Base-by-base conservation (phyloP, 2,888 invertebrate species). In the Tetheella fluctuosa region DNA sequence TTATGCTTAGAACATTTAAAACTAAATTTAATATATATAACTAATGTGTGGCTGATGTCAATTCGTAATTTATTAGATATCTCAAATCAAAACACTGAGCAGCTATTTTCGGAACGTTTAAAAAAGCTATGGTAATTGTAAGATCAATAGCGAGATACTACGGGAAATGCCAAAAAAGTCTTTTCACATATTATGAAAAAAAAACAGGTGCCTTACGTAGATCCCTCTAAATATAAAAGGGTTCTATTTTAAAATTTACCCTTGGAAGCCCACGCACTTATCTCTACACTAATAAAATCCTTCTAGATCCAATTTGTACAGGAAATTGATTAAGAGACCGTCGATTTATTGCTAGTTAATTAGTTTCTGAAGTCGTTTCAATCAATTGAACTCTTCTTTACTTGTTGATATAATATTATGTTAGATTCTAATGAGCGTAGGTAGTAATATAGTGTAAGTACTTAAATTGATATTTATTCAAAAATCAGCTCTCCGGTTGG, bases 291-390 rank as follows among this genome's bases (percentile, higher is more conserved):
- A 48, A 48, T 48, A 48, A 48, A 48, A 48, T 48, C 10, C 10
- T 7, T 48, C n/a, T 48, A 48, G 48, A 48, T 48, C 20, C 48
- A 48, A 48, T 20, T 48, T 48, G 48, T 48, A 42, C 42, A 20
- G 48, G 48, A 20, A 48, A 20, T 48, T 42, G 42, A 42, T 48
- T 48, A 48, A 7, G 20, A n/a, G 10, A 20, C 0, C 17, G 39
- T 39, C 48, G 48, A n/a, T 48, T 48, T 20, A 48, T 48, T 20
- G 20, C n/a, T 7, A 10, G 48, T 10, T 48, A 48, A 48, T 48
- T 20, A 20, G 10, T 48, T 48, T 48, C 48, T 42, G 48, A 48
- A 48, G 48, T 17, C 20, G 48, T 48, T 48, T 20, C 48, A 10
- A 20, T 20, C n/a, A 20, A 48, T 10, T 20, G 48, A 48, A 48